Evolutionary conservation across 2,113 vertebrate species (phyloP).

Genomic region (Ascaphus truei): DNA sequence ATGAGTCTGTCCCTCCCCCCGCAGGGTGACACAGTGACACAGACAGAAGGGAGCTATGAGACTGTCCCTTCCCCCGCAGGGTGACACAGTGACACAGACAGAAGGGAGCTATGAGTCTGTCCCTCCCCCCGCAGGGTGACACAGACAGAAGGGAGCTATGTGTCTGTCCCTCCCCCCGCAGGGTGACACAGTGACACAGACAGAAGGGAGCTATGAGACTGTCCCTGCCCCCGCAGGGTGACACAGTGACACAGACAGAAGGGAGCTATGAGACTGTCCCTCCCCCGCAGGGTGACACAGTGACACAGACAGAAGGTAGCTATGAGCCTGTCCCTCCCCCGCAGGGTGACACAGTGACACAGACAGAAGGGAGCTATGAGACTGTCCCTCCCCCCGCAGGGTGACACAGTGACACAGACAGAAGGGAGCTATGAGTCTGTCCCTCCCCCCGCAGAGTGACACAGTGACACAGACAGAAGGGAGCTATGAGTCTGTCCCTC

Average conservation of each 20-base stretch:
- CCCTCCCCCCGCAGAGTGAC: background rate
- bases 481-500: no score
- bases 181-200: background rate
- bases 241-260: no score
- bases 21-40: constrained; percentile 2
- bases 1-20: background rate
- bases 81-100: background rate
- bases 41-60: no score
- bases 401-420: background rate
- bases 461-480: no score
- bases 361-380: no score
- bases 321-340: background rate
- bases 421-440: no score
- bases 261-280: no score
- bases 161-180: background rate
- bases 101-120: no score
- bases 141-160: no score
- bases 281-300: background rate
- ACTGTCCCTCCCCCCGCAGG: background rate
- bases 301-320: no score
- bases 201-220: no score
- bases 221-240: background rate
- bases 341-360: constrained; percentile 2
- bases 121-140: background rate
- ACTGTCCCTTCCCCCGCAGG: background rate